Evolutionary conservation across 1,140 invertebrate species (phyloP), one percentile per base, ranked within the genome.

Genomic region (Drosophila yakuba): DNA sequence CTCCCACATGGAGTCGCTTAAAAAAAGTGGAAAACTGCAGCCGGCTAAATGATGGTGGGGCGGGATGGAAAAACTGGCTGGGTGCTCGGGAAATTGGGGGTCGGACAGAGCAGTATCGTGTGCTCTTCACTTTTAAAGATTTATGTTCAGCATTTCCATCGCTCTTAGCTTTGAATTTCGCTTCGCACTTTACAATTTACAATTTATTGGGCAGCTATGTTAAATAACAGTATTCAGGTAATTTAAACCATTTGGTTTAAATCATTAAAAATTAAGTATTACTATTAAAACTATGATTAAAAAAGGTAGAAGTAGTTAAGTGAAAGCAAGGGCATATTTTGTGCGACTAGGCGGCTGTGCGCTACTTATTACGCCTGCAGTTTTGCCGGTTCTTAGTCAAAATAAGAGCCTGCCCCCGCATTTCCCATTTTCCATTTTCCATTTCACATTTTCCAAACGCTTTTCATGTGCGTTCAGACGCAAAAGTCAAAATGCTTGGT

Each of bases 401-500:
- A 73, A 39, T 72, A 72, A 47, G 68, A 36, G 25, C 50, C 67
- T 20, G 44, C 11, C 28, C 15, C 41, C 35, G 35, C 41, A 32
- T 51, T 43, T 32, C 38, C 15, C 51, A 69, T 67, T 72, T 64
- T 43, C 48, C 25, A 41, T 14, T 41, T 41, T 12, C 39, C 41
- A 43, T n/a, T 38, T 38, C 12, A 3, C 64, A 58, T 73, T 73
- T 73, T 60, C 54, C 68, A 59, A 81, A 68, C 48, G 74, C 83
- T 72, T 88, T 86, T 86, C 82, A 68, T 79, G 82, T 86, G 82
- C 82, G 83, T 68, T 79, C 58, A 82, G 75, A 75, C 71, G 79
- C 78, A 86, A 88, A 88, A 86, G 82, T 88, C 83, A 88, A 83
- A 86, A 86, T 77, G 47, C 58, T 64, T 74, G 83, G 82, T 88